Conservation (phyloP, 37 sponge, comb jelly and placozoan species). For the Halichondria panicea region DNA sequence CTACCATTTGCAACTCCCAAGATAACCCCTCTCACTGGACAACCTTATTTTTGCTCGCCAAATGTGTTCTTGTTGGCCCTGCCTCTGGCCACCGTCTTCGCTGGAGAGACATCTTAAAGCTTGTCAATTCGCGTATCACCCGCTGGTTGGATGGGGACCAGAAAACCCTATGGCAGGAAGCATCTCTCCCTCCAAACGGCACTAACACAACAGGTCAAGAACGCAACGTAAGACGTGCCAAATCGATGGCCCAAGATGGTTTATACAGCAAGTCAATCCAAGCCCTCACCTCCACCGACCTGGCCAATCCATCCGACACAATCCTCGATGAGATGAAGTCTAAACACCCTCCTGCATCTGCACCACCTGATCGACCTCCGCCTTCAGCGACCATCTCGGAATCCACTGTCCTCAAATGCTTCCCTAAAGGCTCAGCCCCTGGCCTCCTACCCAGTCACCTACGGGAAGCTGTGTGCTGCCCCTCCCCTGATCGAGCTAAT, state of each 20-base stretch:
- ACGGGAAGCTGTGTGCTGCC: slow-evolving; percentile 13
- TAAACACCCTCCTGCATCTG: background rate
- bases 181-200: no score
- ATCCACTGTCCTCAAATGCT: background rate
- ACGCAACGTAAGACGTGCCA: slow-evolving; percentile 10
- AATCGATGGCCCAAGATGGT: slow-evolving; percentile 1
- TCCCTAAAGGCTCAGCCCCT: slow-evolving; percentile 22
- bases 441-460: slow-evolving; percentile 19
- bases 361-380: slow-evolving; percentile 5
- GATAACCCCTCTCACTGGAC: no score
- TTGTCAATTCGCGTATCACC: background rate
- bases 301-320: background rate
- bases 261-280: slow-evolving; percentile 16
- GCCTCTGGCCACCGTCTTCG: background rate
- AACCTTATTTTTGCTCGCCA: no score
- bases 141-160: background rate
- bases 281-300: background rate
- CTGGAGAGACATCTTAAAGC: background rate
- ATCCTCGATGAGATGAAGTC: slow-evolving; percentile 1
- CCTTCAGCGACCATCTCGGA: background rate
- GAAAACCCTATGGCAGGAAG: background rate
- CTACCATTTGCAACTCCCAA: no score
- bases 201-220: background rate
- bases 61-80: background rate
- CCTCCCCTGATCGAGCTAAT: slow-evolving; percentile 10